Evolutionary conservation across 2,888 invertebrate genomes (phyloP), one percentile per base, ranked within the genome.

Genomic region (Microctonus aethiopoides): DNA sequence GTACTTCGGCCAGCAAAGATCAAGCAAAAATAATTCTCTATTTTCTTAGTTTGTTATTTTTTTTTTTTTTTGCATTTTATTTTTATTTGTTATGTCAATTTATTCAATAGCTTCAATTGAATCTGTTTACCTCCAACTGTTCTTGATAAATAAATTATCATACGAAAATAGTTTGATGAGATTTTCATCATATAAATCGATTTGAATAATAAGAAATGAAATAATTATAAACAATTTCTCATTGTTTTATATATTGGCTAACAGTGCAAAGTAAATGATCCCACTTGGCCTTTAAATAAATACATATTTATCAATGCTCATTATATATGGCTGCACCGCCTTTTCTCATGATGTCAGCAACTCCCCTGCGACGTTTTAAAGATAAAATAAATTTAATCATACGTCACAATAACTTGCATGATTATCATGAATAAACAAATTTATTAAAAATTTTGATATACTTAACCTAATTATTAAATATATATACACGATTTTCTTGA

Each of bases 1-100:
- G 71, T 16, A 74, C 71, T 74, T 72, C 71, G 73, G 69, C 63
- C 71, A 73, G 59, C 51, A 20, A 22, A 29, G 29, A 34, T 39
- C 59, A 46, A 65, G 57, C 26, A n/a, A 29, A 68, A 61, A 39
- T 46, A 29, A 4, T 22, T 36, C 22, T 29, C 34, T 5, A 29
- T 36, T 22, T 34, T 52, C 24, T 6, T 10, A 16, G 26, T 39
- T 7, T 26, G 16, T 57, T 10, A 16, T 29, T 16, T 41, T 64
- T 32, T 20, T 32, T 29, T 16, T 41, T 64, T 32, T 20, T 32
- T 34, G 1, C 20, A 16, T 16, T 16, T 32, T 34, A 13, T 32
- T 29, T 4, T 13, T 16, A 52, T 52, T 46, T 20, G 16, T 52
- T 32, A 34, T 34, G 4, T n/a, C 3, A 7, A 16, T n/a, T 46